These are phyloP conservation scores for Nylanderia fulva DNA, from an alignment of 1,140 invertebrate genomes.

Conservation along the genomic window DNA sequence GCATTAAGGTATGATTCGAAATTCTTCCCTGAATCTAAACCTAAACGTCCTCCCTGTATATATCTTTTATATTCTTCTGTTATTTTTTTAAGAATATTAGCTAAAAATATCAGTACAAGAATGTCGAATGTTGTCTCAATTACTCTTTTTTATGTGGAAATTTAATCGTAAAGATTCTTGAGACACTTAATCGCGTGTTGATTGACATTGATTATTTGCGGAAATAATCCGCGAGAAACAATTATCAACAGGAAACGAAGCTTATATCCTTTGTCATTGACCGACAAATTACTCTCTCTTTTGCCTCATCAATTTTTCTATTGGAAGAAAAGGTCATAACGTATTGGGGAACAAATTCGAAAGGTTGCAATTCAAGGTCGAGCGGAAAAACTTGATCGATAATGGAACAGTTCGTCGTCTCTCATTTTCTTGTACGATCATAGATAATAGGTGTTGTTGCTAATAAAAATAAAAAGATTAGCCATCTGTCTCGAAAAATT, in stretches of 20 bases:
- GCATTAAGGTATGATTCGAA: background rate
- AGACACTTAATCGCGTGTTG: background rate
- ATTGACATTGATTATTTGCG: background rate
- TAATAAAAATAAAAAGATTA: background rate
- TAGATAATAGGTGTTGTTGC: background rate
- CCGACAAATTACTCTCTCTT: slow-evolving; percentile 31
- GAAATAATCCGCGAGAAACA: background rate
- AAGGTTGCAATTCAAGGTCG: slow-evolving; percentile 69
- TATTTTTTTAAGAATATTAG: background rate
- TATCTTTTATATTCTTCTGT: background rate
- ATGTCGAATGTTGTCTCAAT: background rate
- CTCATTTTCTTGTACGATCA: background rate
- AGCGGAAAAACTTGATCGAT: slow-evolving; percentile 49
- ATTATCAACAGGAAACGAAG: background rate
- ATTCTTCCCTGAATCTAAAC: too few species aligned
- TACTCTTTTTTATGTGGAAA: background rate
- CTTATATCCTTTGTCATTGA: background rate
- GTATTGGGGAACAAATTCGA: slow-evolving; percentile 19
- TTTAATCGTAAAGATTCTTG: too few species aligned
- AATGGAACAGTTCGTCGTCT: slow-evolving; percentile 28
- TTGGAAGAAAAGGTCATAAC: slow-evolving; percentile 24
- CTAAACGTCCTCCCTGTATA: background rate
- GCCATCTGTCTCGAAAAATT: background rate
- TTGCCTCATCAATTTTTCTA: slow-evolving; percentile 62
- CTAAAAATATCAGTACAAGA: background rate